Base-by-base conservation (phyloP, 2,888 invertebrate genomes). In the Conomelus anceps region DNA sequence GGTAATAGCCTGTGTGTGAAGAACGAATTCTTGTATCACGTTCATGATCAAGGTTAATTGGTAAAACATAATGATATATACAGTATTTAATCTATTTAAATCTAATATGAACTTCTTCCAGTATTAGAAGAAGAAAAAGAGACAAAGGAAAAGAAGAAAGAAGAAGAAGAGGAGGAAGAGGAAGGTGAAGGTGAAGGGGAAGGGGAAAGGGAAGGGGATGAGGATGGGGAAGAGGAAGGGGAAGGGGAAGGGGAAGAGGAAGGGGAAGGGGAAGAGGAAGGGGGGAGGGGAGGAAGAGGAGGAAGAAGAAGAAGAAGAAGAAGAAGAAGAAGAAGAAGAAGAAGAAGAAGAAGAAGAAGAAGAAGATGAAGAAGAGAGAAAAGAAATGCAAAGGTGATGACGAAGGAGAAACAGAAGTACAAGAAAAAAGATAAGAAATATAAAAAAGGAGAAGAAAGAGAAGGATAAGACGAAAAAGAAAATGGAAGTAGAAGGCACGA, bases 381-480 rank as follows among this genome's bases (percentile, higher is more conserved):
- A 26, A 26, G 26, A 11, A 26, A 26, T 26, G 11, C 4, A 26
- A 26, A 26, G 17, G 11, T 17, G 34, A 34, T 17, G 4, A 6
- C 17, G 34, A 34, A 17, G n/a, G n/a, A n/a, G n/a, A n/a, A n/a
- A n/a, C n/a, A n/a, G n/a, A n/a, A n/a, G n/a, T n/a, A n/a, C n/a
- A n/a, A n/a, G n/a, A n/a, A n/a, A n/a, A n/a, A n/a, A n/a, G n/a
- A n/a, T n/a, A n/a, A n/a, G 24, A 63, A 17, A 89, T 84, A 90
- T 29, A 23, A 0, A 23, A 34, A 84, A 88, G 22, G 11, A 17
- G 17, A 85, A 3, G 41, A 0, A 34, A 1, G 22, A 1, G 22
- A 88, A 9, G 88, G 13, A 89, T 84, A 90, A 41, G 91, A 89
- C 17, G n/a, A 20, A 63, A 22, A 85, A 87, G 24, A 87, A 0